Conservation (phyloP, 1,140 invertebrate genomes). For the Plectrocnemia conspersa region DNA sequence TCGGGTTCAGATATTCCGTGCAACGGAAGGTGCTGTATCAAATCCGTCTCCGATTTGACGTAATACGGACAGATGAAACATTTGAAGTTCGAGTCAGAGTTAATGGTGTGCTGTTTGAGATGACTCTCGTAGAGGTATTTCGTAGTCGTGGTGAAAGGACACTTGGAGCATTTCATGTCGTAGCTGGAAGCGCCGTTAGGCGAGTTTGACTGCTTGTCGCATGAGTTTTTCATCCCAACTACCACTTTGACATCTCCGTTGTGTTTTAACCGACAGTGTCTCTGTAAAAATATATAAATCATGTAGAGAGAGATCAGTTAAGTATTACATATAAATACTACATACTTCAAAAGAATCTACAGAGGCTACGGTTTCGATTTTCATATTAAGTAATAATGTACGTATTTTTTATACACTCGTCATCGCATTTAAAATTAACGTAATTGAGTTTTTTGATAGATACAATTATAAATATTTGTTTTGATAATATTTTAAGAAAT, state of each 20-base stretch:
- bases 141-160: conserved; percentile 67
- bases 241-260: conserved; percentile 64
- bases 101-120: conserved; percentile 66
- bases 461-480: too few relatives aligned
- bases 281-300: conserved; percentile 59
- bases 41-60: conserved; percentile 54
- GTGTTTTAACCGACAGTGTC: conserved; percentile 69
- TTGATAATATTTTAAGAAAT: too few relatives aligned
- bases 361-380: too few relatives aligned
- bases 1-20: conserved; percentile 48
- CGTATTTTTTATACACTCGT: too few relatives aligned
- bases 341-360: too few relatives aligned
- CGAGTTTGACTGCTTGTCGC: conserved; percentile 17
- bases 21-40: conserved; percentile 46
- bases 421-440: too few relatives aligned
- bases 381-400: too few relatives aligned
- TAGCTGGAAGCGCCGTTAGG: conserved; percentile 30
- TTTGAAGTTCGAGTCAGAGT: conserved; percentile 66
- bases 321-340: too few relatives aligned
- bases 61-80: conserved; percentile 78
- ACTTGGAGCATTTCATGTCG: conserved; percentile 61
- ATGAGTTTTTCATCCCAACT: conserved; percentile 43
- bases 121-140: conserved; percentile 63
- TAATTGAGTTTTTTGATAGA: too few relatives aligned
- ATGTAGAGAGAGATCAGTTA: too few relatives aligned